Evolutionary conservation across 1,140 invertebrate genomes (phyloP).

Genomic region (Nylanderia fulva): DNA sequence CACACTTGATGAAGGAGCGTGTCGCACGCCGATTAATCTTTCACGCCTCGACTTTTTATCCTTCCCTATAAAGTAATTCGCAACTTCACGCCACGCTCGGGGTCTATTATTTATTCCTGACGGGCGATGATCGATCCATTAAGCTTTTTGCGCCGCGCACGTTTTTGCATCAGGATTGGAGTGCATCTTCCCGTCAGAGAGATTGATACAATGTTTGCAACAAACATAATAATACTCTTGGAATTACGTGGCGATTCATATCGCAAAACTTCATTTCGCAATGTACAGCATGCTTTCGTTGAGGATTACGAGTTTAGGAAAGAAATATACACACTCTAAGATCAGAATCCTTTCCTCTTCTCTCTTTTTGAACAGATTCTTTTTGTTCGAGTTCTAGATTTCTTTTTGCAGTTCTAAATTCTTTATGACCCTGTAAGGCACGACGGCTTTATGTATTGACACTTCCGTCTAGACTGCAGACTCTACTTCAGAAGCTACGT

Average conservation of each 20-base stretch:
- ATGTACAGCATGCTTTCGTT: not conserved
- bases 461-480: conserved; percentile 31
- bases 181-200: conserved; percentile 14
- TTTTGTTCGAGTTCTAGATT: no score
- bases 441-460: conserved; percentile 7
- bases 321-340: not conserved
- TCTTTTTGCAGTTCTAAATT: not conserved
- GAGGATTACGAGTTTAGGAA: not conserved
- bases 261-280: conserved; percentile 4
- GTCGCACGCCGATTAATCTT: conserved; percentile 51
- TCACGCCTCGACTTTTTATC: conserved; percentile 51
- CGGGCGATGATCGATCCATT: conserved; percentile 49
- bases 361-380: not conserved
- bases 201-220: conserved; percentile 39
- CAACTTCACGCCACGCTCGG: conserved; percentile 23
- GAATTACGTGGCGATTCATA: not conserved
- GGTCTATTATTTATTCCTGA: conserved; percentile 49
- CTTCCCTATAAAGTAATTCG: conserved; percentile 47
- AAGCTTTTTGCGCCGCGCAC: conserved; percentile 12
- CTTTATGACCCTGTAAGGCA: not conserved
- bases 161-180: not conserved
- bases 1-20: conserved; percentile 32
- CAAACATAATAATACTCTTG: conserved; percentile 24
- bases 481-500: conserved; percentile 14
- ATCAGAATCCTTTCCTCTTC: not conserved